Conservation (phyloP, 2,797 vertebrate genomes). For the Pseudochirops corinnae region DNA sequence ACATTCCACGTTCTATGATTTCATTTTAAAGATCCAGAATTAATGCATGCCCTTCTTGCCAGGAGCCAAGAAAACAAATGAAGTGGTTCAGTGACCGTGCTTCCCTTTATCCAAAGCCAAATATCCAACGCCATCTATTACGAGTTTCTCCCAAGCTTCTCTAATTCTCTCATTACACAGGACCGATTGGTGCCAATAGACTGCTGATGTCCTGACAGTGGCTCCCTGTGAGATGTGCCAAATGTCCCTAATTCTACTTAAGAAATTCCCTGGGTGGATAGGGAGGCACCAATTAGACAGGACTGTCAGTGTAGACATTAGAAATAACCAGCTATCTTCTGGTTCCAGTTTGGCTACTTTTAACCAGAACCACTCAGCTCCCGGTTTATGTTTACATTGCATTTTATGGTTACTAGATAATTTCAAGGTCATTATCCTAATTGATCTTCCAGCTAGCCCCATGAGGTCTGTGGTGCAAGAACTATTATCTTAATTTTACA, state of each 20-base stretch:
- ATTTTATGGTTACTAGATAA: background rate
- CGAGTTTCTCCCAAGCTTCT: background rate
- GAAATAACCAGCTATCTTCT: background rate
- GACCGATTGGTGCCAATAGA: background rate
- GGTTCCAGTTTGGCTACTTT: background rate
- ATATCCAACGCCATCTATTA: background rate
- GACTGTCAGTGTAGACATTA: background rate
- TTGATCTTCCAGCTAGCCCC: background rate
- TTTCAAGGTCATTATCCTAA: background rate
- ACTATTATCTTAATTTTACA: background rate
- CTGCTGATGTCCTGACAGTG: background rate
- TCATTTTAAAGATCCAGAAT: background rate
- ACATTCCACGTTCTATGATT: background rate
- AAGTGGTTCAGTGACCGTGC: background rate
- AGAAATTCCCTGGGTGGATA: background rate
- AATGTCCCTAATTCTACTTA: background rate
- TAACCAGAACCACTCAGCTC: background rate
- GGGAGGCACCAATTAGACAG: background rate
- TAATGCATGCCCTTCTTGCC: background rate
- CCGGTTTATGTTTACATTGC: background rate
- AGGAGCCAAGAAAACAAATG: constrained; percentile 11
- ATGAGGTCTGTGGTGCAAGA: background rate
- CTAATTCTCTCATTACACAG: background rate
- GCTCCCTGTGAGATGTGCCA: background rate
- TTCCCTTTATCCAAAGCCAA: background rate